Conservation (phyloP, 2,797 vertebrate species). For the Parauchenoglanis ngamensis region DNA sequence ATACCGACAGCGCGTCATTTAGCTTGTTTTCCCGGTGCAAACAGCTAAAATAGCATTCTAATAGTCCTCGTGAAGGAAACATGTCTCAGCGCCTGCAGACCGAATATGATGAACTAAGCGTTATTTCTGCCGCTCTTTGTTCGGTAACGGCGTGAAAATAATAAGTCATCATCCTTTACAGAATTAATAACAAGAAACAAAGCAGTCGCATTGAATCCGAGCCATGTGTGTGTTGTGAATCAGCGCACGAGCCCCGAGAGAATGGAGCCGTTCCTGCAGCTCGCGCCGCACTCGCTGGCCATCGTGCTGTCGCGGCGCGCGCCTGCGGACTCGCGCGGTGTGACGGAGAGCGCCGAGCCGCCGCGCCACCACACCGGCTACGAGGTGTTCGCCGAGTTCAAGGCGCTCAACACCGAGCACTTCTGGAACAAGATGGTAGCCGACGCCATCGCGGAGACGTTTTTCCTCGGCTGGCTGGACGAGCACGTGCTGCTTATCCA, state of each 20-base stretch:
- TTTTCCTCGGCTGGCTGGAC: constrained; percentile 97
- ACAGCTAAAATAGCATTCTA: neutral
- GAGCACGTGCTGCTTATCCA: constrained; percentile 94
- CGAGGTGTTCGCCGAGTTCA: constrained; percentile 96
- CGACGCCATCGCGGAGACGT: constrained; percentile 89
- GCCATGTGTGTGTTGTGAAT: neutral
- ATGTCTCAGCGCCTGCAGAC: neutral
- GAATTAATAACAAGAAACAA: neutral
- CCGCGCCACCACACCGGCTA: constrained; percentile 90
- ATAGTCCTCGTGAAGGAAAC: neutral
- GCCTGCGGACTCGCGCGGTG: constrained; percentile 62
- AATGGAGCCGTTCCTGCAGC: constrained; percentile 89
- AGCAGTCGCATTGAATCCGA: neutral
- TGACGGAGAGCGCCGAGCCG: constrained; percentile 76
- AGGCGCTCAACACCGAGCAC: constrained; percentile 91
- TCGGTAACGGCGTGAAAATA: constrained; percentile 17
- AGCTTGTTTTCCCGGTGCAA: neutral
- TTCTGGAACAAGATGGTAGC: constrained; percentile 92
- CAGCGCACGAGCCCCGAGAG: neutral
- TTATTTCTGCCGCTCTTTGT: constrained; percentile 47
- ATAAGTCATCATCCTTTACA: neutral
- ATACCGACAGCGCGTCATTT: constrained; percentile 9
- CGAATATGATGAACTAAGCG: constrained; percentile 36
- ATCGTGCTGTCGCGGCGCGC: constrained; percentile 83
- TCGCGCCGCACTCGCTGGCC: constrained; percentile 94